Base-by-base conservation (phyloP, 1,140 invertebrate species). In the Hyphantria cunea region DNA sequence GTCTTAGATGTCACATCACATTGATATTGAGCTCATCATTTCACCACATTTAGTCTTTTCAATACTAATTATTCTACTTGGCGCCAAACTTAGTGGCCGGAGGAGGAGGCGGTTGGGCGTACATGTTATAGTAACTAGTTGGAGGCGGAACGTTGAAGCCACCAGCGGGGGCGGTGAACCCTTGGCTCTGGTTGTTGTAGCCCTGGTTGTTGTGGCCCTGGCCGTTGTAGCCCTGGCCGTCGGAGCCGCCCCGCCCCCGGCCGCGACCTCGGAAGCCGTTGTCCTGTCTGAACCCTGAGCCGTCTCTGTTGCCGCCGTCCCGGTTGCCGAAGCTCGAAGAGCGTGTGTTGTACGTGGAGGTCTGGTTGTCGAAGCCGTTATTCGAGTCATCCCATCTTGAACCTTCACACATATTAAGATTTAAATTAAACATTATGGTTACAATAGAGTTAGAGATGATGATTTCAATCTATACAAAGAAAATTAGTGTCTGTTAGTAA, bases 111-210 rank as follows among this genome's bases (percentile, higher is more conserved):
- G 82, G 85, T 47, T 85, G 82, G 0, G 82, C 67, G 48, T 87
- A 89, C 84, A 89, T 89, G 59, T 87, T 87, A 50, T 89, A 89
- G 59, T 87, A 89, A 55, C 71, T 83, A 13, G 75, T 84, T 0
- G 76, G 76, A 1, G 77, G 67, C 33, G 75, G 72, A 6, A 65
- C 68, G 53, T 15, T 67, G 50, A 59, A 61, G n/a, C 33, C 49
- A 10, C 71, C 68, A 0, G 31, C 2, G 12, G 10, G 12, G 11
- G 10, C 45, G 44, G 13, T 65, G 59, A 58, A 73, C 0, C 58
- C 70, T 25, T 74, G 68, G 49, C 49, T 64, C 50, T 75, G 68
- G 13, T 44, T 44, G 13, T 58, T 50, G 49, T 49, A 69, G 6
- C 68, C 58, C 9, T 61, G 62, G 14, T 55, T 62, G 53, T 34